Base-by-base conservation (phyloP, 2,797 vertebrate genomes). In the Microctenopoma stevenorrisi region DNA sequence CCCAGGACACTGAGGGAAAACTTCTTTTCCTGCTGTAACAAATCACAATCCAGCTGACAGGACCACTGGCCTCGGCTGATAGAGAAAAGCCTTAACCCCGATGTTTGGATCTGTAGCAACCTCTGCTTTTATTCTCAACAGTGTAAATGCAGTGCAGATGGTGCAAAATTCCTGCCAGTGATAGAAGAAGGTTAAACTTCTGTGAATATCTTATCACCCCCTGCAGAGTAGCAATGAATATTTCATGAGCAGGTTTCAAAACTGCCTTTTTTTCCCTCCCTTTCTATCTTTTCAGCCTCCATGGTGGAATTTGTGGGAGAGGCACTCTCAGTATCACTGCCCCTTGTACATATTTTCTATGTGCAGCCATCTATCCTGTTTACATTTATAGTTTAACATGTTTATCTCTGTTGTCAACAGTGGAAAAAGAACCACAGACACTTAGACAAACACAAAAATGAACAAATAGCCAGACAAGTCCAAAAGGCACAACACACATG, bases 1-100 rank as follows among this genome's bases (percentile, higher is more conserved):
- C 91, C 91, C 91, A 92, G 87, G 86, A 87, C 86, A 79, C 56
- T 26, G 65, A 75, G 28, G 78, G 81, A 81, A 87, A 90, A 80
- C 67, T 72, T 86, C 59, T 85, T 67, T 76, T 82, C 80, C 83
- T 76, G 64, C 77, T 70, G 50, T 56, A 83, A 85, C 81, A 89
- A 90, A 91, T 89, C 88, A 88, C 78, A 66, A 47, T 33, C 13
- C 0, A 53, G 66, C 70, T 83, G 74, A 83, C 82, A 61, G 40
- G 11, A 72, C 64, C 44, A 33, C 74, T 79, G 60, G 77, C 74
- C 76, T 61, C 57, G 13, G 1, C 64, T 44, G 70, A 83, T 49
- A 67, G 0, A 52, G 62, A 22, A 28, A 40, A 62, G 35, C 33
- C 72, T 69, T 82, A 81, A 83, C 72, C 72, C 70, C 28, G 16